phyloP scores from a whole-genome alignment of 1,140 invertebrate genomes.

The Drosophila mayri region DNA sequence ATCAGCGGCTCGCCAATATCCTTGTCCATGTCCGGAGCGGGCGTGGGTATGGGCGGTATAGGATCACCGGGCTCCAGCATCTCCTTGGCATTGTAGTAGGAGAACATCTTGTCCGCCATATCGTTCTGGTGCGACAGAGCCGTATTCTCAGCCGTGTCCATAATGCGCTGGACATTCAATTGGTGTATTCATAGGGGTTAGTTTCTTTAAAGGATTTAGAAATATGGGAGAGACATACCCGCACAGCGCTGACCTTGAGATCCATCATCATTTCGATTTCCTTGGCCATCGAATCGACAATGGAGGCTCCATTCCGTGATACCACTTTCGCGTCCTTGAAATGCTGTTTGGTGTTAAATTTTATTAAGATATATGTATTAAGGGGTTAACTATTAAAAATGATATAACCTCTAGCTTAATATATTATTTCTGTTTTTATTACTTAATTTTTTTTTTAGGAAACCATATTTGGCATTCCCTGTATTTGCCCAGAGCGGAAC shows the following conservation, averaged over 20 bases:
- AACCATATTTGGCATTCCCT: not conserved
- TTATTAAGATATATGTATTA: not conserved
- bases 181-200: not conserved
- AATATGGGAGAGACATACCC: conserved; percentile 85
- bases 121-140: conserved; percentile 88
- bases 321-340: conserved; percentile 90
- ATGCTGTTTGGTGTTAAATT: conserved; percentile 86
- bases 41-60: conserved; percentile 78
- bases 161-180: conserved; percentile 89
- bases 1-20: conserved; percentile 86
- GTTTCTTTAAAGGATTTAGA: not conserved
- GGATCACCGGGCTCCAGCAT: conserved; percentile 86
- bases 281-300: conserved; percentile 91
- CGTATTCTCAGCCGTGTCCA: conserved; percentile 92
- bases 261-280: conserved; percentile 93
- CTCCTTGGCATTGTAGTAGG: conserved; percentile 91
- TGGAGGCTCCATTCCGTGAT: conserved; percentile 88
- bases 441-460: not conserved
- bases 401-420: not conserved
- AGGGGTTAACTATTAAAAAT: no score
- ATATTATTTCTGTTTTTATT: no score
- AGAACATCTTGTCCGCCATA: conserved; percentile 88
- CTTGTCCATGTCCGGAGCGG: conserved; percentile 85
- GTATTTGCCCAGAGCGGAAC: not conserved
- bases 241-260: conserved; percentile 93